These are phyloP conservation scores for Alligator sinensis DNA, from an alignment of 2,113 vertebrate genomes.

Conservation along the genomic window DNA sequence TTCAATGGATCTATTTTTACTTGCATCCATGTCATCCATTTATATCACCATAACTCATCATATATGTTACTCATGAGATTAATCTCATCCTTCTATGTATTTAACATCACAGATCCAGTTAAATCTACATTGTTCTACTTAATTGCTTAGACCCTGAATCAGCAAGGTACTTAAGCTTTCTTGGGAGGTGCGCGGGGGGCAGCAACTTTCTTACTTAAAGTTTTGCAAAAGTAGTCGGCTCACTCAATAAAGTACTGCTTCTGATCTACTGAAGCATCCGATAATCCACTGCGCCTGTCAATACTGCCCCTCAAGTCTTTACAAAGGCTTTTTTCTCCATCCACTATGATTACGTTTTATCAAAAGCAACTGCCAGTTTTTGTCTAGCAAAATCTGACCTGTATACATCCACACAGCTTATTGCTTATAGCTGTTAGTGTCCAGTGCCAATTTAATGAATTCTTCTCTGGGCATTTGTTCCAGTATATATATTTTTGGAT, in stretches of 20 bases:
- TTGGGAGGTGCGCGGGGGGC: background rate
- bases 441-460: background rate
- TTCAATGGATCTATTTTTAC: background rate
- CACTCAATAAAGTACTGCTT: background rate
- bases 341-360: background rate
- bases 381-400: background rate
- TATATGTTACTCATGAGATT: background rate
- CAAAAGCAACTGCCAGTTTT: background rate
- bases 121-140: background rate
- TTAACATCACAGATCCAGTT: background rate
- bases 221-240: background rate
- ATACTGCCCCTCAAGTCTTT: background rate
- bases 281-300: background rate
- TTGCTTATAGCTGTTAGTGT: background rate
- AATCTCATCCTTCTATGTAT: background rate
- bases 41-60: rapidly evolving
- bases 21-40: background rate
- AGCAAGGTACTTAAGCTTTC: rapidly evolving
- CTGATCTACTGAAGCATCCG: background rate
- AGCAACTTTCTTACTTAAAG: no score
- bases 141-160: background rate
- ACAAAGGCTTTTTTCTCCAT: background rate
- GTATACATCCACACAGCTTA: background rate
- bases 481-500: background rate
- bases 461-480: background rate